These are phyloP conservation scores for Volucella inanis DNA, from an alignment of 2,888 invertebrate species.

Conservation along the genomic window DNA sequence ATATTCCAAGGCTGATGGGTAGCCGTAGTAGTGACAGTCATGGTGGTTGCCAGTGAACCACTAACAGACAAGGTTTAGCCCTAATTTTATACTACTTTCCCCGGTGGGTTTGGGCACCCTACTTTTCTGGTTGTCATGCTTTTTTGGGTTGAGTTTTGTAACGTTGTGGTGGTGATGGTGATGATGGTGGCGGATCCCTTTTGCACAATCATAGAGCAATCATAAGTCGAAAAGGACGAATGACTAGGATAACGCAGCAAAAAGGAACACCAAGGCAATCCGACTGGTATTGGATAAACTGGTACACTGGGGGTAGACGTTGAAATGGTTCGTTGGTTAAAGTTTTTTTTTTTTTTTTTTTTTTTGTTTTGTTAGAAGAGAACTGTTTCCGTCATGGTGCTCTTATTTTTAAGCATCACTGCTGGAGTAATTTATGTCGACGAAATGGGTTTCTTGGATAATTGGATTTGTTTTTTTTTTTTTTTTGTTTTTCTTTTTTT, in stretches of 20 bases:
- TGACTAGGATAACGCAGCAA: slow-evolving; percentile 64
- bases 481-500: slow-evolving; percentile 42
- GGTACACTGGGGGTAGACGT: slow-evolving; percentile 37
- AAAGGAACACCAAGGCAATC: slow-evolving; percentile 34
- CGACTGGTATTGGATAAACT: slow-evolving; percentile 30
- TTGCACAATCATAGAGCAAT: slow-evolving; percentile 73
- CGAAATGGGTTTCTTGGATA: slow-evolving; percentile 74
- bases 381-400: slow-evolving; percentile 70
- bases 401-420: slow-evolving; percentile 74
- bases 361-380: slow-evolving; percentile 1
- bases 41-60: slow-evolving; percentile 59
- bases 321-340: slow-evolving; percentile 62
- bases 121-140: slow-evolving; percentile 57
- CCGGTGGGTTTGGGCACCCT: slow-evolving; percentile 43
- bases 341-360: slow-evolving; percentile 19
- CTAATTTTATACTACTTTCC: slow-evolving; percentile 55
- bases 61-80: slow-evolving; percentile 62
- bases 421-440: slow-evolving; percentile 75
- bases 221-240: slow-evolving; percentile 75
- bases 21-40: not conserved
- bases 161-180: slow-evolving; percentile 11
- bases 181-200: slow-evolving; percentile 55
- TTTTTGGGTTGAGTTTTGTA: slow-evolving; percentile 45
- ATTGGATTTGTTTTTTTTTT: slow-evolving; percentile 72
- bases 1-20: slow-evolving; percentile 52